Conservation (phyloP, 1,140 invertebrate species). For the Papilio glaucus region DNA sequence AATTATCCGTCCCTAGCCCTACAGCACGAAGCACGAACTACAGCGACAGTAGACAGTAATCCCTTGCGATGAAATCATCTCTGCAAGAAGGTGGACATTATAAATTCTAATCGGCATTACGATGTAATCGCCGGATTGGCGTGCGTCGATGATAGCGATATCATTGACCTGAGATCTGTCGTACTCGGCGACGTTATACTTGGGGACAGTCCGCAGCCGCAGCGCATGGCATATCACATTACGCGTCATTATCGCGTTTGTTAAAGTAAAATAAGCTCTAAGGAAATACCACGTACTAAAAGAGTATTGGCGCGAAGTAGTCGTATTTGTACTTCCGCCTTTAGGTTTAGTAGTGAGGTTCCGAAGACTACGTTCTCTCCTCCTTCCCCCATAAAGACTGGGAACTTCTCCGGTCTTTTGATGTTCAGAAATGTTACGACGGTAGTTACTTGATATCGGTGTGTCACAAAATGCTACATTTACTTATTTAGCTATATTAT, state of each 20-base stretch:
- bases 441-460: too few species aligned
- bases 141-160: constrained; percentile 47
- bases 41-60: constrained; percentile 30
- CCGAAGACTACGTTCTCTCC: too few species aligned
- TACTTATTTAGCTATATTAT: too few species aligned
- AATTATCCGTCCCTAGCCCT: not conserved
- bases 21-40: not conserved
- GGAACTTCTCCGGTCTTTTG: too few species aligned
- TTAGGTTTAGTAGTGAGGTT: too few species aligned
- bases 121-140: constrained; percentile 50
- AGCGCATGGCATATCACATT: not conserved
- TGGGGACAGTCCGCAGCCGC: constrained; percentile 5
- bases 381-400: too few species aligned
- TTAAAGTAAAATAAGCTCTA: too few species aligned
- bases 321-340: too few species aligned
- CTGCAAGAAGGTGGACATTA: constrained; percentile 44
- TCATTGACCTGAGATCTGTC: constrained; percentile 36
- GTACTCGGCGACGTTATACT: not conserved
- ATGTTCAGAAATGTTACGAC: too few species aligned
- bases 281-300: too few species aligned
- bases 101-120: constrained; percentile 48
- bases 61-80: constrained; percentile 37
- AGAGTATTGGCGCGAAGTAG: too few species aligned
- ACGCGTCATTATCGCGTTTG: constrained; percentile 23
- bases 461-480: too few species aligned